These are phyloP conservation scores for Brachypterus glaber DNA, from an alignment of 2,888 invertebrate species.

Conservation along the genomic window DNA sequence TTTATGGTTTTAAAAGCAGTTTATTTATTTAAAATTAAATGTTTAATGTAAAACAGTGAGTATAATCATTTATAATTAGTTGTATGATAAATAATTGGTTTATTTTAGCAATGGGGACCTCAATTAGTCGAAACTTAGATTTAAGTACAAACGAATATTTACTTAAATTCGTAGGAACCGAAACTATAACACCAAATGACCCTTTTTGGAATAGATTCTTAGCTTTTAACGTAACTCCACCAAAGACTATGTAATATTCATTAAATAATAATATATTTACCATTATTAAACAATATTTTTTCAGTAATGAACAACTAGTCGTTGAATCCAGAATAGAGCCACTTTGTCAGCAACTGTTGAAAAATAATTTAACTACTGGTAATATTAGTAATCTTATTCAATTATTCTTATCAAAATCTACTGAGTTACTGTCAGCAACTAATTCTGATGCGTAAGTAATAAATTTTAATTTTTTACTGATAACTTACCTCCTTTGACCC, in stretches of 20 bases:
- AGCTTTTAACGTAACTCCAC: conserved; percentile 80
- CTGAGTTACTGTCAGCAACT: conserved; percentile 74
- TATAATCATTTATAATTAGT: too few species aligned
- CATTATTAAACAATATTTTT: conserved; percentile 23
- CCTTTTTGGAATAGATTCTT: conserved; percentile 91
- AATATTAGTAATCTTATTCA: conserved; percentile 83
- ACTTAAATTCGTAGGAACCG: conserved; percentile 65
- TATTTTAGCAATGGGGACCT: conserved; percentile 59
- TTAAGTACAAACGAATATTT: conserved; percentile 73
- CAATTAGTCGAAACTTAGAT: conserved; percentile 70
- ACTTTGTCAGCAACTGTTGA: conserved; percentile 63
- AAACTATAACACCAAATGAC: conserved; percentile 74
- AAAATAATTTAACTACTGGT: conserved; percentile 79
- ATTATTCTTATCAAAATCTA: conserved; percentile 72
- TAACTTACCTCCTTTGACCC: not conserved
- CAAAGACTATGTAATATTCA: conserved; percentile 56
- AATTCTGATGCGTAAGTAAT: conserved; percentile 76
- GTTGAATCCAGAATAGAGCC: conserved; percentile 73
- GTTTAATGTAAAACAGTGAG: too few species aligned
- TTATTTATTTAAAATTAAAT: too few species aligned
- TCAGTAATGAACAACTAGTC: conserved; percentile 67
- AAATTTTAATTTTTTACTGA: conserved; percentile 15
- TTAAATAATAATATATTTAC: not conserved
- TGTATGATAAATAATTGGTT: not conserved
- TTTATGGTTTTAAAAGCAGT: too few species aligned